Percentiles rank a stretch among this genome's conserved stretches.
Evolutionary conservation across 2,113 vertebrate genomes (phyloP).

Genomic region (Microtus richardsoni): DNA sequence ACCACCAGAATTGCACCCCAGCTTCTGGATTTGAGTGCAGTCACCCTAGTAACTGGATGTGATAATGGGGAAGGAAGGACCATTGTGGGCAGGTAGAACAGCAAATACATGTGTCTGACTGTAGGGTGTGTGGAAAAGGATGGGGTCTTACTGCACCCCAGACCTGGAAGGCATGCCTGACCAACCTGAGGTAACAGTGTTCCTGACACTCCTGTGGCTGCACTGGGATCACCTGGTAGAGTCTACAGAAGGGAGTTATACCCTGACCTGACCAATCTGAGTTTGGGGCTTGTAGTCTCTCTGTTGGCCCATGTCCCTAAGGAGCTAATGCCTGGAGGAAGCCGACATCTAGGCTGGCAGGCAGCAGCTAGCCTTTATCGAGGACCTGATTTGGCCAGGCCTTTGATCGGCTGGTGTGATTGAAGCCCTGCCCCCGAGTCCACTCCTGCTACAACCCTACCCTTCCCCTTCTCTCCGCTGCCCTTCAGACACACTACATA

Average conservation of each 20-base stretch:
- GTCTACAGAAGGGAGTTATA: neutral
- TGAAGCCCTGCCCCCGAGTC: neutral
- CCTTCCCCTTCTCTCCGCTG: neutral
- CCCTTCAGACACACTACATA: neutral
- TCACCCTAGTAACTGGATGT: neutral
- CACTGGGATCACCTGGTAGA: neutral
- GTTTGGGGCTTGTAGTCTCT: conserved; percentile 63
- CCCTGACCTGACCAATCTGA: conserved; percentile 58
- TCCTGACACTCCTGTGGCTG: neutral
- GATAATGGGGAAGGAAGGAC: neutral
- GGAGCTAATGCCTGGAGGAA: neutral
- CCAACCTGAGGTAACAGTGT: neutral
- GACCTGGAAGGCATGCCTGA: neutral
- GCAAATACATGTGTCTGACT: rapidly evolving
- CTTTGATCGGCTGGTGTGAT: neutral
- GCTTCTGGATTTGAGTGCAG: neutral
- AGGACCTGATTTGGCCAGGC: neutral
- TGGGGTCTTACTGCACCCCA: too few relatives aligned
- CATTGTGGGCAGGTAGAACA: neutral
- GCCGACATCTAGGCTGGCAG: neutral
- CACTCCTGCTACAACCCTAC: neutral
- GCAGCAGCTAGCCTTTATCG: neutral
- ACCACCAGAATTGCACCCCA: neutral
- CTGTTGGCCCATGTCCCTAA: conserved; percentile 45
- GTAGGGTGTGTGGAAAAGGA: neutral